Percentiles rank a stretch among this genome's conserved stretches.
Evolutionary conservation across 2,797 vertebrate species (phyloP).

Genomic region (Catamblyrhynchus diadema): DNA sequence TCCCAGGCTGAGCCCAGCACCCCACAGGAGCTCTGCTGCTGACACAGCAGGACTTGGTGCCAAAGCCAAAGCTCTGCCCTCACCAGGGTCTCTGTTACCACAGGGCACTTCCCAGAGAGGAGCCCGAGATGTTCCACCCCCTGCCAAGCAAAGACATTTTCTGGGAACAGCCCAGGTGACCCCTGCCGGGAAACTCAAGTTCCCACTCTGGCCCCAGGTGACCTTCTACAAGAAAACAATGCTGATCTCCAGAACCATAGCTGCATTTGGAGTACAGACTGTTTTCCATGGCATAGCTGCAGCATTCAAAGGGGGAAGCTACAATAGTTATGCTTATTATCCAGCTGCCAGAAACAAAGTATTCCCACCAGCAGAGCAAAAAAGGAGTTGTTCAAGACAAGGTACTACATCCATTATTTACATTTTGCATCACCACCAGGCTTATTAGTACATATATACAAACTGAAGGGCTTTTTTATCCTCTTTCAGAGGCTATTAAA

Average conservation of each 20-base stretch:
- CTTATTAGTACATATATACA: background rate
- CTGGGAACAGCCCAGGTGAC: background rate
- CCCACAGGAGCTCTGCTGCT: background rate
- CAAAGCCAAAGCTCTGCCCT: background rate
- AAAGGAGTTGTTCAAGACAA: background rate
- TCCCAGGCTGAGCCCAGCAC: background rate
- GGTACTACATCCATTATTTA: background rate
- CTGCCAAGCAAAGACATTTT: background rate
- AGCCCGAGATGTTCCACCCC: fast-evolving
- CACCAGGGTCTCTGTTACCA: background rate
- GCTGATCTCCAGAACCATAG: background rate
- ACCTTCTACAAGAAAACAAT: background rate
- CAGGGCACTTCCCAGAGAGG: background rate
- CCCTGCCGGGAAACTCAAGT: background rate
- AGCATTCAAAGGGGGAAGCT: background rate
- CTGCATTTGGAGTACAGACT: background rate
- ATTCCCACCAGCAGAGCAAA: background rate
- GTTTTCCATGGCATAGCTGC: background rate
- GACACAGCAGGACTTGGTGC: fast-evolving
- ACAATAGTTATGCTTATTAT: background rate
- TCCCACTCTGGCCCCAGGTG: background rate
- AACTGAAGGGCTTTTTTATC: background rate
- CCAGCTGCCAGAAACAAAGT: background rate
- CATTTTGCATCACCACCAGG: background rate
- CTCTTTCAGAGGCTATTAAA: background rate